phyloP scores from a whole-genome alignment of 2,113 vertebrate species.

The Electrona antarctica region DNA sequence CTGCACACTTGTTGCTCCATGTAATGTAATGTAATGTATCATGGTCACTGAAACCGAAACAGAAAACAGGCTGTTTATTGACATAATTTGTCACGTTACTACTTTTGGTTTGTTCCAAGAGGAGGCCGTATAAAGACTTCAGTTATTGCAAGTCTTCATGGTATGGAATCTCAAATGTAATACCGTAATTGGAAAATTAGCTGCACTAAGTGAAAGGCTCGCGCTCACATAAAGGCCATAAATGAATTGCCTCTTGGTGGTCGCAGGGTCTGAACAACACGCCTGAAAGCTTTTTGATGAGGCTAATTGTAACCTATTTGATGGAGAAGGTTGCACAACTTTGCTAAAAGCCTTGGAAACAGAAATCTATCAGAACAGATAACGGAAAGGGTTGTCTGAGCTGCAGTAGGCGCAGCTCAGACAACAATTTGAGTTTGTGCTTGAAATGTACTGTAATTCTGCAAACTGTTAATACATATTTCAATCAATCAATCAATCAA shows the following conservation, averaged over 20 bases:
- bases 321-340: conserved; percentile 59
- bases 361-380: background rate
- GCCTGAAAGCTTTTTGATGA: conserved; percentile 85
- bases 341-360: conserved; percentile 70
- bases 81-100: conserved; percentile 18
- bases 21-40: conserved; percentile 1
- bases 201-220: conserved; percentile 34
- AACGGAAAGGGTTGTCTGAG: conserved; percentile 16
- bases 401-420: background rate
- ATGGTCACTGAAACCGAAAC: background rate
- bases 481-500: background rate
- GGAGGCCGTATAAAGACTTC: conserved; percentile 22
- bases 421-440: background rate
- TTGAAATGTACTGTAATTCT: too few relatives aligned
- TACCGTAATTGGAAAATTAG: conserved; percentile 58
- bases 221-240: conserved; percentile 33
- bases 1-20: conserved; percentile 6
- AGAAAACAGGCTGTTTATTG: conserved; percentile 20
- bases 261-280: conserved; percentile 75
- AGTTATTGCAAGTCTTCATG: conserved; percentile 45
- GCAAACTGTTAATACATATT: too few relatives aligned
- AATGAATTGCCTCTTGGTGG: conserved; percentile 64
- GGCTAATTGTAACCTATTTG: conserved; percentile 57
- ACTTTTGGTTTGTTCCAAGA: conserved; percentile 21
- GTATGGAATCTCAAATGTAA: conserved; percentile 59